phyloP scores from a whole-genome alignment of 1,140 invertebrate species.

The Pygmarrhopalites habei region DNA sequence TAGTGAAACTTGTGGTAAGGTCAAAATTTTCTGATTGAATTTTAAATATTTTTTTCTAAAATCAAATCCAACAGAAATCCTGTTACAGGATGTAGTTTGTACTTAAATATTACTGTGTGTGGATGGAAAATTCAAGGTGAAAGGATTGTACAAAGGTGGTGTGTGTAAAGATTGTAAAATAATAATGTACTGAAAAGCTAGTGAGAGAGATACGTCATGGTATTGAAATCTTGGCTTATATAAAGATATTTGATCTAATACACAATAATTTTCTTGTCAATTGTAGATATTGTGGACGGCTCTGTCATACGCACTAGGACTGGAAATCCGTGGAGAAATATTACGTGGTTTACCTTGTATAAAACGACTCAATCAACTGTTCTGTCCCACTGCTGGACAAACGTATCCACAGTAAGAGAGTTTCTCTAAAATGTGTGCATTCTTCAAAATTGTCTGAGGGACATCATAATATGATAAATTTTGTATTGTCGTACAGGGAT shows the following conservation, averaged over 20 bases:
- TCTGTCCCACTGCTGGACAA: conserved; percentile 81
- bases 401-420: conserved; percentile 72
- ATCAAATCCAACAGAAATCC: too few relatives aligned
- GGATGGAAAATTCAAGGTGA: too few relatives aligned
- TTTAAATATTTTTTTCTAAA: too few relatives aligned
- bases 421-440: too few relatives aligned
- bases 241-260: neutral
- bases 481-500: conserved; percentile 56
- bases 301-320: conserved; percentile 69
- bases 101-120: too few relatives aligned
- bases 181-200: neutral
- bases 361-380: conserved; percentile 77
- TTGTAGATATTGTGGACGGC: conserved; percentile 81
- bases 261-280: conserved; percentile 30
- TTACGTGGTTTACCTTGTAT: conserved; percentile 67
- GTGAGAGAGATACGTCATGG: neutral
- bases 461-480: too few relatives aligned
- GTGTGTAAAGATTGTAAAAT: neutral
- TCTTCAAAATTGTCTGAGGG: too few relatives aligned
- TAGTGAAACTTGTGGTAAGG: too few relatives aligned
- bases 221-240: neutral
- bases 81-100: too few relatives aligned
- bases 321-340: conserved; percentile 74
- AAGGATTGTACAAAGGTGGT: too few relatives aligned
- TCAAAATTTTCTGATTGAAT: too few relatives aligned